phyloP scores from a whole-genome alignment of 2,797 vertebrate species.

The Diceros bicornis region DNA sequence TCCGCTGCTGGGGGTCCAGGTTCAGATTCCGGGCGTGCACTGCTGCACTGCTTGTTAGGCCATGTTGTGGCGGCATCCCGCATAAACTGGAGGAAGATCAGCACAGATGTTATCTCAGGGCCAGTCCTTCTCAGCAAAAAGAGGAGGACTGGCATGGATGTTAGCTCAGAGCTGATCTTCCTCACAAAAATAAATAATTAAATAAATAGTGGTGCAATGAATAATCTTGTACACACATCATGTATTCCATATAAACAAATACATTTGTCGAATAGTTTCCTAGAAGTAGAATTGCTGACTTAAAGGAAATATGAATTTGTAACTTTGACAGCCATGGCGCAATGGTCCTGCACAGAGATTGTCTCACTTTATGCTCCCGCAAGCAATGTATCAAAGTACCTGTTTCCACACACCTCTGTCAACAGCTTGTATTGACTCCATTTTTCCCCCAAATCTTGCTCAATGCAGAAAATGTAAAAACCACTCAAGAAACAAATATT shows the following conservation, averaged over 20 bases:
- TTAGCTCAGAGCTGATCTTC: no score
- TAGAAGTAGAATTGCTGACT: conserved; percentile 5
- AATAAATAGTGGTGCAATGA: not conserved
- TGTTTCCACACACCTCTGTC: not conserved
- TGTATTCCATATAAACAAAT: not conserved
- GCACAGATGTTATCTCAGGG: no score
- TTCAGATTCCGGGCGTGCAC: no score
- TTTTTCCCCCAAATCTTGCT: not conserved
- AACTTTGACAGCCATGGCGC: not conserved
- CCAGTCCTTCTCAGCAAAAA: no score
- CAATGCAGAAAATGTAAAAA: not conserved
- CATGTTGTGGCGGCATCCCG: no score
- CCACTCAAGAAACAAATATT: not conserved
- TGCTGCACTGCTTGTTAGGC: no score
- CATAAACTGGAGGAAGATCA: no score
- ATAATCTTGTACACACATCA: not conserved
- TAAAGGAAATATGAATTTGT: not conserved
- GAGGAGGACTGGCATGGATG: no score
- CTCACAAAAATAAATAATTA: no score
- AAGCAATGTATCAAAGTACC: not conserved
- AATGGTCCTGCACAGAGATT: not conserved
- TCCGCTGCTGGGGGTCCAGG: no score
- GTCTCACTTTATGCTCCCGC: not conserved
- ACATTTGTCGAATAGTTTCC: not conserved
- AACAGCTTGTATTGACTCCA: not conserved